phyloP scores from a whole-genome alignment of 2,888 invertebrate genomes.

The Diarsia brunnea region DNA sequence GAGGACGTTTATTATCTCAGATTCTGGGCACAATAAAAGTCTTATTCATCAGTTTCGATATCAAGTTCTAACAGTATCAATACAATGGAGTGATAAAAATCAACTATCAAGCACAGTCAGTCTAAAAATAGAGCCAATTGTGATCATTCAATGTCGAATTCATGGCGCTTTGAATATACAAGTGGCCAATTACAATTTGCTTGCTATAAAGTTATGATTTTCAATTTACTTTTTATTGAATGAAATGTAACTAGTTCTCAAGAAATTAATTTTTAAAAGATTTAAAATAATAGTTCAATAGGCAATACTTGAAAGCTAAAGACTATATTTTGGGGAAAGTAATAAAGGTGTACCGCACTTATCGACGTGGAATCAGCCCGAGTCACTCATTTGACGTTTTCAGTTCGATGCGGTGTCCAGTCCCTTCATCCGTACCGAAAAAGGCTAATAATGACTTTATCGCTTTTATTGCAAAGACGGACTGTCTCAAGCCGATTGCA shows the following conservation, averaged over 20 bases:
- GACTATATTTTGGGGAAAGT: not conserved
- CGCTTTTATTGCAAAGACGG: not conserved
- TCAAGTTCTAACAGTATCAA: conserved; percentile 51
- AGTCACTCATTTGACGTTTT: not conserved
- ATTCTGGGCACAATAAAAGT: not conserved
- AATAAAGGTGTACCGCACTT: not conserved
- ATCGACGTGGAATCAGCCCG: not conserved
- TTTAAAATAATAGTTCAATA: not conserved
- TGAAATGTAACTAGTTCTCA: not conserved
- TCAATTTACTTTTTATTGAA: conserved; percentile 18
- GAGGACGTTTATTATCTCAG: conserved; percentile 22
- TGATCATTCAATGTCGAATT: conserved; percentile 65
- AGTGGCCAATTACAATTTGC: conserved; percentile 49
- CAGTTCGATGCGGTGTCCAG: not conserved
- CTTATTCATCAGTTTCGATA: conserved; percentile 23
- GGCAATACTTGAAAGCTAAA: not conserved
- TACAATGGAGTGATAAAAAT: conserved; percentile 65
- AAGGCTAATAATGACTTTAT: not conserved
- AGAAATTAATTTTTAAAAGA: not conserved
- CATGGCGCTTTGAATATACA: conserved; percentile 58
- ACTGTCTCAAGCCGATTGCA: not conserved
- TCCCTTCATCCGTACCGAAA: not conserved
- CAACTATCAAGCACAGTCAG: conserved; percentile 40
- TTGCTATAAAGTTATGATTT: conserved; percentile 37
- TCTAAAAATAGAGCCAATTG: conserved; percentile 65